A percentile compares a stretch with the other conserved stretches of the same genome.
Evolutionary conservation across 2,888 invertebrate genomes (phyloP).

Genomic region (Lapara coniferarum): DNA sequence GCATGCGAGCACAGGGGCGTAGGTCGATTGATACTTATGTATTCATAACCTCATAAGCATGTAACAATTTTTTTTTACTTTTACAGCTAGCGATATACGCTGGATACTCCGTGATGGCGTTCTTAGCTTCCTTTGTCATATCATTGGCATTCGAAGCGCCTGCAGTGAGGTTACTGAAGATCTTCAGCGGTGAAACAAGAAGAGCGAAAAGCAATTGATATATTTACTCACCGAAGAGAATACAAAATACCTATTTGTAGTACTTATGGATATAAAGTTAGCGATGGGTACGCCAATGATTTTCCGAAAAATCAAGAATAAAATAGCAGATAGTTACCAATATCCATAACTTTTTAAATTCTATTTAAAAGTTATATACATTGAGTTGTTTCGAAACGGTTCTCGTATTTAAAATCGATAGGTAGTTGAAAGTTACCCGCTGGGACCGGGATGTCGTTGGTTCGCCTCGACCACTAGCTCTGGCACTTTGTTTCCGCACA

Average conservation of each 20-base stretch:
- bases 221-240: conserved; percentile 12
- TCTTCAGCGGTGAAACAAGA: conserved; percentile 73
- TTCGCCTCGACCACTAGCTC: neutral
- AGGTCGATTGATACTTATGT: neutral
- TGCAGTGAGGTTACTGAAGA: conserved; percentile 89
- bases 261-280: neutral
- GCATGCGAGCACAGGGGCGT: neutral
- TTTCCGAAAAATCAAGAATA: neutral
- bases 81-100: conserved; percentile 84
- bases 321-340: conserved; percentile 5
- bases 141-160: conserved; percentile 93
- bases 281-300: neutral
- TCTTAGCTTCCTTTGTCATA: conserved; percentile 88
- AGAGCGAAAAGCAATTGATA: conserved; percentile 59
- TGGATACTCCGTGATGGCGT: conserved; percentile 91
- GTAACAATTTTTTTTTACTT: conserved; percentile 36
- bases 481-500: neutral
- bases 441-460: neutral
- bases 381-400: neutral
- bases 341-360: neutral
- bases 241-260: neutral
- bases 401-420: conserved; percentile 15
- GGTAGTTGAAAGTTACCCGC: conserved; percentile 2
- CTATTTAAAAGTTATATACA: too few species aligned
- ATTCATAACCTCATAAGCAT: neutral